Base-by-base conservation (phyloP, 92 coral and sea anemone genomes). In the Diadumene lineata region DNA sequence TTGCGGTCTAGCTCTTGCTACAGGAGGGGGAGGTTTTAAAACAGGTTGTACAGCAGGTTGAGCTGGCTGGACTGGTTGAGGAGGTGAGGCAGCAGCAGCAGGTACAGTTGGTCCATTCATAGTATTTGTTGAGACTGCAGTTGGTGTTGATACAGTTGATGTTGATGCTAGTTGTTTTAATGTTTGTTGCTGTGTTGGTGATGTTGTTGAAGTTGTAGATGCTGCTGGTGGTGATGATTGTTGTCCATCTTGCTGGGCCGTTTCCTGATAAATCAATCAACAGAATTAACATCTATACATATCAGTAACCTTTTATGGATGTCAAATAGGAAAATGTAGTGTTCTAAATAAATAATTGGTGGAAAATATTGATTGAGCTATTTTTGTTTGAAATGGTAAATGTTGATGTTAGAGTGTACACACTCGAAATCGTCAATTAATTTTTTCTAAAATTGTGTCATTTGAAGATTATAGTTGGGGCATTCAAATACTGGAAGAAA, bases 1-100 rank as follows among this genome's bases (percentile, higher is more conserved):
- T 73, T 96, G 99, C 13, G 99, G 97, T 8, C 99, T 84, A 18
- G 96, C 87, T 22, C 99, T 78, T 53, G 96, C 88, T 29, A 86
- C 94, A n/a, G 92, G 60, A 0, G 97, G 88, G 1, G 97, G 90
- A n/a, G 97, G 97, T 65, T 96, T 89, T 16, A 92, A 81, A 43
- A 82, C 80, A 43, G 97, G 92, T 66, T 84, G 83, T 8, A 83
- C 81, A 31, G 84, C 73, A 28, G 82, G 66, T 27, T 79, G 75
- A n/a, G 81, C 34, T 29, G 77, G 83, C 50, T 51, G 56, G 29
- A 67, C 30, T 57, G 66, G 66, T 53, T 46, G 83, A 24, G 26
- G 66, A 11, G 79, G 81, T 43, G 48, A 6, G 13, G 48, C 48
- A 38, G 48, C 48, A 22, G 70, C 72, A 13, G 76, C 21, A 11